phyloP scores from a whole-genome alignment of 2,113 vertebrate genomes.

The Corythaixoides concolor region DNA sequence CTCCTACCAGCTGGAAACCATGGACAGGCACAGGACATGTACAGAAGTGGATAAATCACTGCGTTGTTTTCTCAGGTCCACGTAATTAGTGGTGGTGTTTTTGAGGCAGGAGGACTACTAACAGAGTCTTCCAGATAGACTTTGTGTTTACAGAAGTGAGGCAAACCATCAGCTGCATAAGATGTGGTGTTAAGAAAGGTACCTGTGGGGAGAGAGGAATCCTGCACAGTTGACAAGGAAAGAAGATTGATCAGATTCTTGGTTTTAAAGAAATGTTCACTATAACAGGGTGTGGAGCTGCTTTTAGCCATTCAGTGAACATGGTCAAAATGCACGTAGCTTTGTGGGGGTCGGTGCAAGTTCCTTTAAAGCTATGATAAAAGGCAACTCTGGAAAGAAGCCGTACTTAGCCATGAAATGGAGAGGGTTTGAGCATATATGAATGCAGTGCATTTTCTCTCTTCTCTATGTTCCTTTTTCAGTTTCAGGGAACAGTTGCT shows the following conservation, averaged over 20 bases:
- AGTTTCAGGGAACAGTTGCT: not conserved
- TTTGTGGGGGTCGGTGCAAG: not conserved
- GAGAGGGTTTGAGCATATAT: not conserved
- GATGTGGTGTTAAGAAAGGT: not conserved
- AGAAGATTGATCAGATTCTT: not conserved
- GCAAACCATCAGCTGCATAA: not conserved
- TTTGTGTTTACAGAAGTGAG: not conserved
- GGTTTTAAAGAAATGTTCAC: not conserved
- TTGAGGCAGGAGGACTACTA: not conserved
- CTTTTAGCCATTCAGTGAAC: not conserved
- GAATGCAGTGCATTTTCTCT: not conserved
- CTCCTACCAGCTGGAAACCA: not conserved
- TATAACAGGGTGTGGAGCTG: not conserved
- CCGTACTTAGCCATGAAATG: not conserved
- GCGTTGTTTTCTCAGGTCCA: not conserved
- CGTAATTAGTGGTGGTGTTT: not conserved
- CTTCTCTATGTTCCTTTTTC: not conserved
- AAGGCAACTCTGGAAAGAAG: not conserved
- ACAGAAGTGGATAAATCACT: not conserved
- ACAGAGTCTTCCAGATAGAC: not conserved
- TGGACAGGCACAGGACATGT: not conserved
- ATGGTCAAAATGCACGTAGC: accelerated
- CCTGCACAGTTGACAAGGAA: not conserved
- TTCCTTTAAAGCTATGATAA: not conserved
- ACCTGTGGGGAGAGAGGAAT: not conserved